These are phyloP conservation scores for Hyperoplus lanceolatus DNA, from an alignment of 2,797 vertebrate species.

Conservation along the genomic window DNA sequence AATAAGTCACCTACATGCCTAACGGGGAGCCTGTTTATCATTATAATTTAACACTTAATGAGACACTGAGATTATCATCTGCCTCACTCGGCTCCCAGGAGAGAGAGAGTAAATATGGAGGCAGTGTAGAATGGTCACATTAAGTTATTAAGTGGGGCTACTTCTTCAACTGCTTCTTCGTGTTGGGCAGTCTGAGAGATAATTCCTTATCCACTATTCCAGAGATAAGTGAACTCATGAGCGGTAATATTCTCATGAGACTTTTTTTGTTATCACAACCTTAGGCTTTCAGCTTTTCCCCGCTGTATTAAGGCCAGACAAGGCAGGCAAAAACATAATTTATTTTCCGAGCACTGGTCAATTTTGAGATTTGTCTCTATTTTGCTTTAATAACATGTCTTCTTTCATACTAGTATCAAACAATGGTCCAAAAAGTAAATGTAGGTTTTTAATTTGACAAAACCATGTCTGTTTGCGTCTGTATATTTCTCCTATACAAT, in stretches of 20 bases:
- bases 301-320: constrained; percentile 24
- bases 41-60: constrained; percentile 83
- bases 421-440: no score
- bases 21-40: constrained; percentile 76
- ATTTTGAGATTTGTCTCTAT: no score
- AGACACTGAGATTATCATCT: constrained; percentile 77
- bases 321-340: no score
- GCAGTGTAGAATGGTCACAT: constrained; percentile 22
- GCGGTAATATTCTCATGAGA: constrained; percentile 14
- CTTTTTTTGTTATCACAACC: constrained; percentile 14
- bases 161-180: constrained; percentile 11
- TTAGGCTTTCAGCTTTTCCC: background rate
- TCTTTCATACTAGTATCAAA: no score
- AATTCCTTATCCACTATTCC: constrained; percentile 20
- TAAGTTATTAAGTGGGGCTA: constrained; percentile 11
- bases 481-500: no score
- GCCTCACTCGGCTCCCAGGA: constrained; percentile 54
- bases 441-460: no score
- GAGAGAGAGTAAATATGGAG: constrained; percentile 63
- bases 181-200: constrained; percentile 17
- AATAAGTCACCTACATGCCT: constrained; percentile 82
- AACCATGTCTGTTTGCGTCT: no score
- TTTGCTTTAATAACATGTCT: no score
- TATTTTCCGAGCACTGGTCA: no score
- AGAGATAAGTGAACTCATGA: constrained; percentile 27